phyloP scores from a whole-genome alignment of 1,140 invertebrate genomes.

The Anagrus nilaparvatae region DNA sequence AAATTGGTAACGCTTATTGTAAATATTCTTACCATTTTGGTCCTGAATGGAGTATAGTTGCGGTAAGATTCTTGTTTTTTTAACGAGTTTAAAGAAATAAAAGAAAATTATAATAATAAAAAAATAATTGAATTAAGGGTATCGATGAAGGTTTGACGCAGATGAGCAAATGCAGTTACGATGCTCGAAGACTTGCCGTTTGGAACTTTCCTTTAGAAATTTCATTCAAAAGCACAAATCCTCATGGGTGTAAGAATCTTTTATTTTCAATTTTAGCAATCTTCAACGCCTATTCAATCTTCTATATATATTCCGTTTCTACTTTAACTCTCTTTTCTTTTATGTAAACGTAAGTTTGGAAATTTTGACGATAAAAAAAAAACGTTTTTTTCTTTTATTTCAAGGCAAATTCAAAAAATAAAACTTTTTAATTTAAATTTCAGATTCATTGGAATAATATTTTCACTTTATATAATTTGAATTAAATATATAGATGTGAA shows the following conservation, averaged over 20 bases:
- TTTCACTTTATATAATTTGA: no score
- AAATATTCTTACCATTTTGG: constrained; percentile 63
- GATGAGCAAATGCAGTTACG: constrained; percentile 53
- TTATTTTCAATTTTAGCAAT: not conserved
- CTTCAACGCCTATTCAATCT: not conserved
- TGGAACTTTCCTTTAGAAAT: constrained; percentile 73
- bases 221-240: constrained; percentile 68
- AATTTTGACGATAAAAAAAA: no score
- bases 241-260: constrained; percentile 58
- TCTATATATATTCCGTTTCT: not conserved
- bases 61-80: constrained; percentile 37
- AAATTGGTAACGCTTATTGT: constrained; percentile 61
- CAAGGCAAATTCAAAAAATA: no score
- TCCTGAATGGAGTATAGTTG: constrained; percentile 59
- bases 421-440: no score
- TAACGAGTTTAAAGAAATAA: not conserved
- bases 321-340: not conserved
- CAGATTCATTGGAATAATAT: no score
- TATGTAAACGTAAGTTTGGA: no score
- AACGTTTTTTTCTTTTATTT: no score
- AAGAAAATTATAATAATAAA: not conserved
- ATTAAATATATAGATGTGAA: no score
- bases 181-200: constrained; percentile 50
- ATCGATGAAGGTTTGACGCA: constrained; percentile 68
- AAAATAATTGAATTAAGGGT: no score